Evolutionary conservation across 1,140 invertebrate genomes (phyloP).

Genomic region (Philotrypesis tridentata): DNA sequence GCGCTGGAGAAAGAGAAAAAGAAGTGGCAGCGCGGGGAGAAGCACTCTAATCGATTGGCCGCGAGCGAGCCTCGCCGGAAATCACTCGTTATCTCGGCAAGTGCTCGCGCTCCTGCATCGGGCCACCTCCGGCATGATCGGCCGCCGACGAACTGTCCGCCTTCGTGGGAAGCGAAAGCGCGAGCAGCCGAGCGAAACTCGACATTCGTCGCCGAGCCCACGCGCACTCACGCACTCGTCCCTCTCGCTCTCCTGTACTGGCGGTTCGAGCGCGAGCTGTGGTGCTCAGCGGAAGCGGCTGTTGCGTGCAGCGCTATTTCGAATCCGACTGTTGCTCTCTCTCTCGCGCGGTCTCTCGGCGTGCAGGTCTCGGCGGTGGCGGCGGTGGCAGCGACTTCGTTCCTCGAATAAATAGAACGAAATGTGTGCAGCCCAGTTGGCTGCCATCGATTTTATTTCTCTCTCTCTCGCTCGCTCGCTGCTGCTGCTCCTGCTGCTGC

Average conservation of each 20-base stretch:
- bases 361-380: conserved; percentile 5
- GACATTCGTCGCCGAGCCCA: not conserved
- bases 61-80: not conserved
- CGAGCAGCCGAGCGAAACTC: not conserved
- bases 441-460: conserved; percentile 20
- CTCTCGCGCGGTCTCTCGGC: not conserved
- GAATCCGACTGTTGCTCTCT: not conserved
- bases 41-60: not conserved
- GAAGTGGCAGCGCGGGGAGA: not conserved
- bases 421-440: not conserved
- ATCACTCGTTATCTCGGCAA: not conserved
- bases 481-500: too few species aligned
- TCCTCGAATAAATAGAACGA: not conserved
- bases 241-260: too few species aligned
- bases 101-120: not conserved
- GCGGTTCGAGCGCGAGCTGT: too few species aligned
- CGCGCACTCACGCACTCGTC: too few species aligned
- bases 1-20: not conserved
- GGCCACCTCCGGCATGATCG: not conserved
- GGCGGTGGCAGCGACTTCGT: too few species aligned
- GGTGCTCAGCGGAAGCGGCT: too few species aligned
- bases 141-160: not conserved
- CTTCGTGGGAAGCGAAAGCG: not conserved
- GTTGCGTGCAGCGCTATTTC: not conserved
- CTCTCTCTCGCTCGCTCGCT: not conserved